Evolutionary conservation across 1,140 invertebrate genomes (phyloP), one percentile per base, ranked within the genome.

Genomic region (Leucophenga varia): DNA sequence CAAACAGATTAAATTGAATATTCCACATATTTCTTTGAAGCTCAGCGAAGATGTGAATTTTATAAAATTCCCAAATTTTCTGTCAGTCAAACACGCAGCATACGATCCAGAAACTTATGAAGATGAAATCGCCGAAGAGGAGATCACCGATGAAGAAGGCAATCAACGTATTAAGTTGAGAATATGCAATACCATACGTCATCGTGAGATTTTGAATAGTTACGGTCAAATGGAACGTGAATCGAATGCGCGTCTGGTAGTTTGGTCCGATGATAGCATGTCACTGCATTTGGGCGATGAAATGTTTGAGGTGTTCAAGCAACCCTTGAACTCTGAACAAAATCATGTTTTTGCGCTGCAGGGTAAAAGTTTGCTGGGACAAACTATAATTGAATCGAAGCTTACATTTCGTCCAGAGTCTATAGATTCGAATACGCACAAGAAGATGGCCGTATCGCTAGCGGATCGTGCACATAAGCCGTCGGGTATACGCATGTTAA

Each of bases 111-210:
- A 89, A 49, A 93, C 90, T 0, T 99, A 99, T 76, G 97, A 99
- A 79, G 96, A 98, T 80, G 97, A 99, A 80, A 94, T 98, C 57
- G 96, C 98, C 69, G 97, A 99, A 64, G 95, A 99, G 76, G 95
- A 98, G 78, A 93, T 93, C 0, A 79, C 97, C 38, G 95, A 98
- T 76, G 97, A 98, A 73, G 97, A 99, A 81, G 97, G 97, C 61
- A 79, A 95, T 51, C 90, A 91, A n/a, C 85, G 88, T 43, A 76
- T 93, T 22, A 95, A 95, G 77, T 75, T 95, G 10, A 93, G 94
- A 79, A 94, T 98, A 6, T 96, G 98, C 79, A 99, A 98, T 73
- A 98, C 95, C 0, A 93, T 99, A 34, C 81, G 96, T 35, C 99
- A 97, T 97, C 80, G 93, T n/a, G 89, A 90, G 17, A 79, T 78